Base-by-base conservation (phyloP, 1,140 invertebrate species). In the Halesus radiatus region DNA sequence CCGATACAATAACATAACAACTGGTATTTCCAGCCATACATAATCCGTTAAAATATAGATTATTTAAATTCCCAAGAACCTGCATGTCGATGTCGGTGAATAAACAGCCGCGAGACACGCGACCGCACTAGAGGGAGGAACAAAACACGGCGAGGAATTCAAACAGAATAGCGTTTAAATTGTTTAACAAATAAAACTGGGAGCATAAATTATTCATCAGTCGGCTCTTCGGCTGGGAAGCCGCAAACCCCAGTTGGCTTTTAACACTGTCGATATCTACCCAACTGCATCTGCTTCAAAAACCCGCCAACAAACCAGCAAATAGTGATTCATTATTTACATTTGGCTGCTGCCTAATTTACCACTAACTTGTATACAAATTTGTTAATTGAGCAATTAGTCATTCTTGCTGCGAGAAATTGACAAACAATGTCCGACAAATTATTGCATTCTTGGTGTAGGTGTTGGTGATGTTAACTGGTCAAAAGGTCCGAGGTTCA, bases 121-220 rank as follows among this genome's bases (percentile, higher is more conserved):
- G 77, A 82, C 53, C 77, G 53, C 68, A 76, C 74, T 74, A 70
- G 74, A 80, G 72, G 73, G 78, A 78, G 68, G 76, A 79, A 79
- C 78, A 82, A 78, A 78, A 75, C 72, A 29, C 20, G 26, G 62
- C 22, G 22, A 76, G 78, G 81, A 54, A 82, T 79, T 74, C 54
- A 60, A 82, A 79, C 77, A 82, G 77, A 82, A 79, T 76, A 73
- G 81, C 77, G 81, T 73, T 82, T 73, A 79, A 82, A 79, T 82
- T 79, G 73, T 81, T 81, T 79, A 76, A 76, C 80, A 81, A 81
- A 81, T 81, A 81, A 81, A 81, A 81, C 77, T 56, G 77, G 26
- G 70, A 54, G 52, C 64, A 82, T 79, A 77, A 82, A 82, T 82
- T 80, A 80, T 82, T 80, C 78, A 82, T 76, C 72, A 64, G 53